Evolutionary conservation across 2,113 vertebrate genomes (phyloP).

Genomic region (Calidris pygmaea): DNA sequence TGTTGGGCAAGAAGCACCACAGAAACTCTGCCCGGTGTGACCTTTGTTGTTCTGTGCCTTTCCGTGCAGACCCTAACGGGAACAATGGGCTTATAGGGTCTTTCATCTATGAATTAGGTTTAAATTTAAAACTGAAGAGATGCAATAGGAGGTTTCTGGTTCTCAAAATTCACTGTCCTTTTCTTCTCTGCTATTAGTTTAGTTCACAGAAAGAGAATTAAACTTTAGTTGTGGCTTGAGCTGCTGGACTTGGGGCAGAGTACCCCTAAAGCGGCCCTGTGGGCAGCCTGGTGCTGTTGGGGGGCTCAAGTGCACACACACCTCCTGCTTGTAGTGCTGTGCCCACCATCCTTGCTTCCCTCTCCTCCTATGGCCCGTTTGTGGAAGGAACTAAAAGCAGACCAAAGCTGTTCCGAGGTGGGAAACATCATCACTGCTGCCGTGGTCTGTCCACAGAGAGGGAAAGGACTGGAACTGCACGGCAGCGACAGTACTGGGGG

Average conservation of each 20-base stretch:
- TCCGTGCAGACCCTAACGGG: neutral
- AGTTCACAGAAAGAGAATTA: neutral
- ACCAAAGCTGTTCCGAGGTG: neutral
- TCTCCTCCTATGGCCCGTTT: neutral
- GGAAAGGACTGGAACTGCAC: neutral
- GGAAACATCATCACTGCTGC: neutral
- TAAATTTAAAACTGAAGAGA: neutral
- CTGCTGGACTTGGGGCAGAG: neutral
- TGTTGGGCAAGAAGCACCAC: neutral
- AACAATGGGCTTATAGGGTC: neutral
- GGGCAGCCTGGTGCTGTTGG: neutral
- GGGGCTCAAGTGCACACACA: neutral
- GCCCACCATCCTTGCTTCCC: neutral
- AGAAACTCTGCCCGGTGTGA: rapidly evolving
- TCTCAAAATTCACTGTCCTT: neutral
- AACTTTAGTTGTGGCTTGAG: neutral
- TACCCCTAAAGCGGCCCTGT: neutral
- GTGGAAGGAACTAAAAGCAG: neutral
- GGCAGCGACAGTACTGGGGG: neutral
- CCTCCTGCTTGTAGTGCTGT: neutral
- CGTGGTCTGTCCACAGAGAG: neutral
- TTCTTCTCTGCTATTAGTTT: neutral
- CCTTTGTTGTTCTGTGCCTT: neutral
- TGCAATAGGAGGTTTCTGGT: neutral
- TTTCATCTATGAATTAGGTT: neutral